Conservation (phyloP, 1,140 invertebrate genomes). For the Chymomyza costata region DNA sequence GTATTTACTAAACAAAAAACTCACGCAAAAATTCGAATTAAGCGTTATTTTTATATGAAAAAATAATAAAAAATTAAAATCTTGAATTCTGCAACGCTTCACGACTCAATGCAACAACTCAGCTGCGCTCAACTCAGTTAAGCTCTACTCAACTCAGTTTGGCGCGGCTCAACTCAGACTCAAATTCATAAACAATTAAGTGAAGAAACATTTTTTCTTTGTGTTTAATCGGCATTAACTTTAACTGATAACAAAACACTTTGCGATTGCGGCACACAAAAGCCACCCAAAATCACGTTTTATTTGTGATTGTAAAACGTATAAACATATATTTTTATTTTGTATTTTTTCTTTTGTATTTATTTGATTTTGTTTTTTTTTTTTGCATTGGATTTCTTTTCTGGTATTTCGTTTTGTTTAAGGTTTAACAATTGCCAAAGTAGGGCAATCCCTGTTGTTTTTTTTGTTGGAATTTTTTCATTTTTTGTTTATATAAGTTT, state of each 20-base stretch:
- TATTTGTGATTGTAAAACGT: too few relatives aligned
- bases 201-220: conserved; percentile 35
- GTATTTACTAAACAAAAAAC: too few relatives aligned
- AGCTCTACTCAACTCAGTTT: too few relatives aligned
- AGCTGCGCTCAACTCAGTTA: too few relatives aligned
- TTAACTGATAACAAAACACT: not conserved
- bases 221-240: conserved; percentile 11
- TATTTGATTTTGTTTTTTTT: not conserved
- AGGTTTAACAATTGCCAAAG: conserved; percentile 1
- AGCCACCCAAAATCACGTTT: too few relatives aligned
- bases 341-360: conserved; percentile 2
- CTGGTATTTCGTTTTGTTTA: conserved; percentile 1
- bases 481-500: not conserved
- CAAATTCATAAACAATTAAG: conserved; percentile 15
- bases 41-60: too few relatives aligned
- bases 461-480: not conserved
- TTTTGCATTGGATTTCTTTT: conserved; percentile 25
- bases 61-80: too few relatives aligned
- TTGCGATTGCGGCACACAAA: too few relatives aligned
- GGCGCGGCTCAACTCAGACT: not conserved
- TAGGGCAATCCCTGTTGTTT: conserved; percentile 8
- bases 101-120: too few relatives aligned
- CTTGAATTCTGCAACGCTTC: too few relatives aligned
- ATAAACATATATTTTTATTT: conserved; percentile 2
- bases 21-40: too few relatives aligned